phyloP scores from a whole-genome alignment of 2,113 vertebrate genomes.

The Todiramphus saurophagus region DNA sequence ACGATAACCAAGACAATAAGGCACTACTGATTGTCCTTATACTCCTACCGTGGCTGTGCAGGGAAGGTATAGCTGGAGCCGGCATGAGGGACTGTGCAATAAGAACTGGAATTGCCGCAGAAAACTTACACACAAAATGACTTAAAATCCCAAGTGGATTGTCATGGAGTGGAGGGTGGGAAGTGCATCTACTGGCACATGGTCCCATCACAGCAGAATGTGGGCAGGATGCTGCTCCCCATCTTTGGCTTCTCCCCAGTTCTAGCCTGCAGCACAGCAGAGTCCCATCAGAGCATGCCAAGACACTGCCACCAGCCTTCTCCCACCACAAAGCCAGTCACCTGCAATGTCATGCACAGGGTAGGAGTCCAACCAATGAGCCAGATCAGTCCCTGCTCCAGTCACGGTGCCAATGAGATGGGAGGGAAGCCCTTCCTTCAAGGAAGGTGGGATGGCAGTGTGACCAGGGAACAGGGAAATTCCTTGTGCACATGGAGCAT shows the following conservation, averaged over 20 bases:
- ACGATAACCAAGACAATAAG: neutral
- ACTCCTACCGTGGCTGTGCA: accelerated
- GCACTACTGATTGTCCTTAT: neutral
- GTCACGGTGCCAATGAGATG: neutral
- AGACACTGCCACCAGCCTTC: neutral
- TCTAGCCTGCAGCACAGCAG: neutral
- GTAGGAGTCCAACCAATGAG: accelerated
- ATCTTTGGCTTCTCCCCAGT: neutral
- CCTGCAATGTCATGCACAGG: neutral
- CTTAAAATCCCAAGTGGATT: neutral
- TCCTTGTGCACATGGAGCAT: accelerated
- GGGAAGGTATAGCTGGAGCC: accelerated
- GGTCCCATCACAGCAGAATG: too few species aligned
- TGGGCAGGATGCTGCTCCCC: neutral
- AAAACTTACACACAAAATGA: neutral
- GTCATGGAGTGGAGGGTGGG: accelerated
- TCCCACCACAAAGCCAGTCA: neutral
- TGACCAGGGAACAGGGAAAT: neutral
- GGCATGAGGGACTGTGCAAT: accelerated
- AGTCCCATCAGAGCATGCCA: neutral
- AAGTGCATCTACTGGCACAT: neutral
- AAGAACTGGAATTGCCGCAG: neutral
- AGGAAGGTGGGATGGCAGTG: accelerated
- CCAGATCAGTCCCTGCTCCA: neutral
- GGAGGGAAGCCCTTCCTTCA: neutral